Evolutionary conservation across 2,888 invertebrate species (phyloP), one percentile per base, ranked within the genome.

Genomic region (Eupithecia pulchellata): DNA sequence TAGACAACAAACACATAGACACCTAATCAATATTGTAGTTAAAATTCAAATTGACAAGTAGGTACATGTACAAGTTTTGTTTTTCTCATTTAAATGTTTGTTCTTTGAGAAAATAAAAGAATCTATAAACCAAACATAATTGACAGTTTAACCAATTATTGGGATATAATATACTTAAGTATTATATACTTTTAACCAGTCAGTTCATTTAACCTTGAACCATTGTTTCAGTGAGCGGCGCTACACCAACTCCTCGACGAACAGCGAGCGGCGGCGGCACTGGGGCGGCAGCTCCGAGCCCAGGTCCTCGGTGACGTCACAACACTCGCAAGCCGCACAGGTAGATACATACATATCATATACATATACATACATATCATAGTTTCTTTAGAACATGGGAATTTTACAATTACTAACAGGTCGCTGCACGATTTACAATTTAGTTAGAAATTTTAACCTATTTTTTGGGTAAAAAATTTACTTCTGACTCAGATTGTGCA

Each of bases 251-350:
- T 87, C 93, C 0, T 93, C 93, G 4, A 90, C 93, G 71, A 92
- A 89, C 81, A 92, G 93, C 75, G 93, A 94, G 76, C 88, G 93
- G 1, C 92, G 93, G 9, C 89, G 93, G 3, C 90, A 89, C 73
- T 93, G 92, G 91, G 88, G 89, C 3, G 89, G 91, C 4, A 89
- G 91, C 4, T 93, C 93, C 0, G 94, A 94, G 68, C 92, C 94
- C 0, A 81, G 93, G 0, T 89, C 93, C 0, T 94, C 94, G 0
- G 93, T 94, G 52, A 91, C 94, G 0, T 94, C 94, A 0, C 94
- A 94, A 80, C 86, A 87, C 0, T 93, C 93, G 0, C 91, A 93
- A 77, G 90, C 85, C 47, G 82, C 89, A 27, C 92, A 92, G 88
- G 92, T 92, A n/a, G n/a, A n/a, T n/a, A n/a, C n/a, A n/a, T n/a